These are phyloP conservation scores for Pollenia angustigena DNA, from an alignment of 2,888 invertebrate genomes.

Conservation along the genomic window DNA sequence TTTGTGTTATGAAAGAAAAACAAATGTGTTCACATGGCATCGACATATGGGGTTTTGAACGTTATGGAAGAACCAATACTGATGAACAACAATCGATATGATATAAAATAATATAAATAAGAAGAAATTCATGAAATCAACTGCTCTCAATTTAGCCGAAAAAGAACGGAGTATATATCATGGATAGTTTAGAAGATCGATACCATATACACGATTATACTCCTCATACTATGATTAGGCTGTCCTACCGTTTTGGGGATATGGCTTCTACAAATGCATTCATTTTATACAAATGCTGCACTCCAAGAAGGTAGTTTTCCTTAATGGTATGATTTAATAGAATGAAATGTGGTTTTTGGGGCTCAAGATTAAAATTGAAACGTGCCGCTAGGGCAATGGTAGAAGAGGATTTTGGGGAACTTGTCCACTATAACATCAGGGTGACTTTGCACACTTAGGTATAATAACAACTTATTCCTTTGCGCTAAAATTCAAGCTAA, in stretches of 20 bases:
- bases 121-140: background rate
- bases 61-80: background rate
- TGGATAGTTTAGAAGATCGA: slow-evolving; percentile 8
- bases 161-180: background rate
- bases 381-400: too few species aligned
- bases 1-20: too few species aligned
- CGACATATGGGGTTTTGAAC: slow-evolving; percentile 75
- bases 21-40: slow-evolving; percentile 79
- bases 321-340: too few species aligned
- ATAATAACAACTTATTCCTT: too few species aligned
- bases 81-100: background rate
- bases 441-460: too few species aligned
- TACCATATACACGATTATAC: slow-evolving; percentile 33
- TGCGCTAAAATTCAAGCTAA: too few species aligned
- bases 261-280: slow-evolving; percentile 73
- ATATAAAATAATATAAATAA: background rate
- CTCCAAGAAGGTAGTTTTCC: background rate
- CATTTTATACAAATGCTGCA: slow-evolving; percentile 68
- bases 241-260: slow-evolving; percentile 72
- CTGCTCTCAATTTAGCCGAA: slow-evolving; percentile 70
- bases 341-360: too few species aligned
- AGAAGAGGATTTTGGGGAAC: too few species aligned
- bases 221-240: background rate
- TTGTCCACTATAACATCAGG: too few species aligned
- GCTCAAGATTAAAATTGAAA: too few species aligned